Percentiles rank a stretch among this genome's conserved stretches.
Conservation (phyloP, 2,113 vertebrate species). For the Pogonocichla stellata region DNA sequence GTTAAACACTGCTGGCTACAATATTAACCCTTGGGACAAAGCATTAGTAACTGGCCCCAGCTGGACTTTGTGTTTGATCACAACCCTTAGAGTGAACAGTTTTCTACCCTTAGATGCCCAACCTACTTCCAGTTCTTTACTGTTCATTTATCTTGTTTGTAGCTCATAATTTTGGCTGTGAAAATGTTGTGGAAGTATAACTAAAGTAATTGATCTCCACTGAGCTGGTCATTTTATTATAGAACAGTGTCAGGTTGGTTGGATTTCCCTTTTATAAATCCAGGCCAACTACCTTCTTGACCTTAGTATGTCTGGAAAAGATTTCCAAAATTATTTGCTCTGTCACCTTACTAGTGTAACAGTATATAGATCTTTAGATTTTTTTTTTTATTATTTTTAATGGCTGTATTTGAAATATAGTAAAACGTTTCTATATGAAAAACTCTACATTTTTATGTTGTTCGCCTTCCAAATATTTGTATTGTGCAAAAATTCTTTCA, state of each 20-base stretch:
- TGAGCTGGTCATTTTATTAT: background rate
- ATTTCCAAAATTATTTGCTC: background rate
- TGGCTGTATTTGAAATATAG: background rate
- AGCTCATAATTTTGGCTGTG: background rate
- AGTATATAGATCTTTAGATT: background rate
- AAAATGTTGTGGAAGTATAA: background rate
- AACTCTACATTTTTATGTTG: fast-evolving
- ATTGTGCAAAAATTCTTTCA: background rate
- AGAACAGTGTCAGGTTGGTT: background rate
- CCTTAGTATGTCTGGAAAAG: background rate
- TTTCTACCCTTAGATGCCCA: background rate
- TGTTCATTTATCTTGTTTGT: background rate
- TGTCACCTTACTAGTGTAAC: background rate
- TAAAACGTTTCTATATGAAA: background rate
- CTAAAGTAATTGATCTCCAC: background rate
- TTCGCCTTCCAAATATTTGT: background rate
- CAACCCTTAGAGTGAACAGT: background rate
- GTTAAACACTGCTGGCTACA: background rate
- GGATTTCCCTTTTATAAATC: background rate
- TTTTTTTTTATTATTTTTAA: background rate
- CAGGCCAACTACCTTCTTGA: background rate
- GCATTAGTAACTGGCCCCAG: background rate
- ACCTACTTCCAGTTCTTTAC: background rate
- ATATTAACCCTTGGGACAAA: background rate
- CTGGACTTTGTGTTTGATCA: background rate